A percentile compares a stretch with the other conserved stretches of the same genome.
Evolutionary conservation across 2,797 vertebrate genomes (phyloP).

Genomic region (Sebastes oblongus): DNA sequence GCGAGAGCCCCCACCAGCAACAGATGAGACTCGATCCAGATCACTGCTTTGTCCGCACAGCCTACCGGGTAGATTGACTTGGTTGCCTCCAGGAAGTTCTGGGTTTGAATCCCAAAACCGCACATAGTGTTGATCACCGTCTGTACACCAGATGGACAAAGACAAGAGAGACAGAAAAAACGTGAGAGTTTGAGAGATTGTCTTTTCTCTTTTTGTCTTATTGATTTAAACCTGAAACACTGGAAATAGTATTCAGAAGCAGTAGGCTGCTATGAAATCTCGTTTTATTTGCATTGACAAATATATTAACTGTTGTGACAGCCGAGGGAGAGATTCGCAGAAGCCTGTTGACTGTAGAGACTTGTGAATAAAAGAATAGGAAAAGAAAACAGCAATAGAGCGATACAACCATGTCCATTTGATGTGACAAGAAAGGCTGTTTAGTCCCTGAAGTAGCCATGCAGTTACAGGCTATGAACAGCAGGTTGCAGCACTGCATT

Average conservation of each 20-base stretch:
- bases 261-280: neutral
- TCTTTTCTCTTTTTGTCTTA: neutral
- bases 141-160: constrained; percentile 51
- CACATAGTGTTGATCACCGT: constrained; percentile 84
- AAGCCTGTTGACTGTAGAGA: neutral
- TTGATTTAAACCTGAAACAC: neutral
- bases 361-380: neutral
- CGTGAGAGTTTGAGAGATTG: neutral
- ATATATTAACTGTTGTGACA: constrained; percentile 22
- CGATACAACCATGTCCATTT: neutral
- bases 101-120: constrained; percentile 80
- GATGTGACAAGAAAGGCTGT: neutral
- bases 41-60: constrained; percentile 79
- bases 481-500: constrained; percentile 69
- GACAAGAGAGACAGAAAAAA: neutral
- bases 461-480: constrained; percentile 53
- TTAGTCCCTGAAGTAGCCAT: neutral
- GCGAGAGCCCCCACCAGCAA: constrained; percentile 79
- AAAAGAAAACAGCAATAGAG: neutral
- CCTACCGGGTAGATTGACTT: constrained; percentile 80
- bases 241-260: neutral
- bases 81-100: constrained; percentile 70
- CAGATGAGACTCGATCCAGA: constrained; percentile 84
- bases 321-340: neutral
- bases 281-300: constrained; percentile 6